Conservation (phyloP, 2,888 invertebrate genomes). For the Philereme vetulata region DNA sequence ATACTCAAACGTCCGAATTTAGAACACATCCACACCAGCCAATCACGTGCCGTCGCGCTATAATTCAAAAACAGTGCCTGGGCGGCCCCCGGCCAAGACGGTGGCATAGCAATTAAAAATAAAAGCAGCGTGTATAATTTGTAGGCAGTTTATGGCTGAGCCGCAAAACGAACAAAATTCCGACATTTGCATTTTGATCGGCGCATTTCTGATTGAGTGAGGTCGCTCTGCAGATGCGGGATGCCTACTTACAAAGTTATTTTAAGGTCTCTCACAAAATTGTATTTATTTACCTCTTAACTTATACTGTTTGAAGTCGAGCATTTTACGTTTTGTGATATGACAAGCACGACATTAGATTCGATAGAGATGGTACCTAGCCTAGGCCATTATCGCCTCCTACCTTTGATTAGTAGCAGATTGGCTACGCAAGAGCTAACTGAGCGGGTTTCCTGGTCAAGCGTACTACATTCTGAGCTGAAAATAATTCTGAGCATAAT, state of each 20-base stretch:
- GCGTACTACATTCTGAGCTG: no score
- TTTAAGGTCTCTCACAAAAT: neutral
- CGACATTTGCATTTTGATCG: slow-evolving; percentile 65
- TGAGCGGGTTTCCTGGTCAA: no score
- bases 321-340: no score
- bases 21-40: slow-evolving; percentile 50
- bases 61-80: slow-evolving; percentile 68
- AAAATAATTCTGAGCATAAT: no score
- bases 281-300: no score
- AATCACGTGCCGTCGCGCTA: slow-evolving; percentile 76
- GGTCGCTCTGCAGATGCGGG: slow-evolving; percentile 40
- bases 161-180: slow-evolving; percentile 65
- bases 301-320: no score
- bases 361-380: no score
- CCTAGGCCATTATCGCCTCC: no score
- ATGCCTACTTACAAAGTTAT: slow-evolving; percentile 3
- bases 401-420: no score
- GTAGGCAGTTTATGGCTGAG: slow-evolving; percentile 74
- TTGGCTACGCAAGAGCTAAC: no score
- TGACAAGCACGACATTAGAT: no score
- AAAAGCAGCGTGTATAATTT: slow-evolving; percentile 78
- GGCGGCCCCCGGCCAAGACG: slow-evolving; percentile 72
- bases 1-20: slow-evolving; percentile 15
- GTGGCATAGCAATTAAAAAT: slow-evolving; percentile 82
- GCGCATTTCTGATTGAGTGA: slow-evolving; percentile 74